phyloP scores from a whole-genome alignment of 1,140 invertebrate species.

The Drosophila melanica region DNA sequence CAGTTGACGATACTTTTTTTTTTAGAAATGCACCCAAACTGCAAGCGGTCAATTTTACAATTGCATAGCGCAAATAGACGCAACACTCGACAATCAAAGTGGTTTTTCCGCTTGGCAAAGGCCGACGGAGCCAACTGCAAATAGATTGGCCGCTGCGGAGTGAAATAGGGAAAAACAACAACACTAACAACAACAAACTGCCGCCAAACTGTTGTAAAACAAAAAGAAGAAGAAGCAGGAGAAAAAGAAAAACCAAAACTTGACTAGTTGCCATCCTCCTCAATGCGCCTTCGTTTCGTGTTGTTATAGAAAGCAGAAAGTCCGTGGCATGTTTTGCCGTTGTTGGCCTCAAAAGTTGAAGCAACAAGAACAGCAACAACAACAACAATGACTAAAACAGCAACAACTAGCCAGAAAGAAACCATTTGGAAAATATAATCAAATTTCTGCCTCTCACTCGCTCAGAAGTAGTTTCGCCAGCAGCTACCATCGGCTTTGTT shows the following conservation, averaged over 20 bases:
- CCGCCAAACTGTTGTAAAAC: constrained; percentile 48
- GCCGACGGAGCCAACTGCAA: background rate
- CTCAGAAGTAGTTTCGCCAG: constrained; percentile 5
- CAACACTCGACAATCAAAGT: constrained; percentile 37
- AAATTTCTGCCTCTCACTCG: constrained; percentile 47
- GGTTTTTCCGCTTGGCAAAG: constrained; percentile 39
- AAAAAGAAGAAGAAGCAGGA: constrained; percentile 27
- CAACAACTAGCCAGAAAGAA: constrained; percentile 45
- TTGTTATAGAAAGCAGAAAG: constrained; percentile 54
- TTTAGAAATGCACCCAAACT: constrained; percentile 28
- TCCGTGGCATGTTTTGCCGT: constrained; percentile 54
- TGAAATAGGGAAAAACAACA: background rate
- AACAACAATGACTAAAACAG: constrained; percentile 13
- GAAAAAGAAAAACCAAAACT: constrained; percentile 25
- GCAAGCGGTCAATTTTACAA: constrained; percentile 29
- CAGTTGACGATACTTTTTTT: background rate
- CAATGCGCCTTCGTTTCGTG: constrained; percentile 34
- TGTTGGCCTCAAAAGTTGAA: constrained; percentile 49
- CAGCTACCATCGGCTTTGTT: background rate
- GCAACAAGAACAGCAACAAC: constrained; percentile 19
- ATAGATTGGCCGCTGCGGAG: background rate
- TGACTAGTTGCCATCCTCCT: constrained; percentile 31
- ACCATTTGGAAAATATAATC: constrained; percentile 76
- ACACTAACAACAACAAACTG: constrained; percentile 9
- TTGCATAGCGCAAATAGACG: constrained; percentile 34